Conservation (phyloP, 2,797 vertebrate genomes). For the Aphelocoma californica region DNA sequence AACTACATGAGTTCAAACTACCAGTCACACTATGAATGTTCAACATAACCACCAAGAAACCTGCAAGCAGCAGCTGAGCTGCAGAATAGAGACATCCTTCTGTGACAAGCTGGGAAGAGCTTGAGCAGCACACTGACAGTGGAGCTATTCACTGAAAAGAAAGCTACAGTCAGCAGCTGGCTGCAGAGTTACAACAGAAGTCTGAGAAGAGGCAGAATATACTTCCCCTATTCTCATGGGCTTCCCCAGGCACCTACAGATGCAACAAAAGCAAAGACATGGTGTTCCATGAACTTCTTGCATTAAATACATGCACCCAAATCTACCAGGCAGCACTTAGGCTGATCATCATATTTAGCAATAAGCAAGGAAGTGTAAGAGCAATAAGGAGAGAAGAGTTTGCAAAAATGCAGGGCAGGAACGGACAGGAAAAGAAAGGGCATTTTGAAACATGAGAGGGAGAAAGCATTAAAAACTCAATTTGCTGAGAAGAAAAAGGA, state of each 20-base stretch:
- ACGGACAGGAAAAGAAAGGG: background rate
- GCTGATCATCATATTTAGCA: background rate
- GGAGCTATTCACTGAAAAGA: background rate
- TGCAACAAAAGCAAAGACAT: background rate
- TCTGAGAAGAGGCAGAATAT: background rate
- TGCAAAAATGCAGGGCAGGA: background rate
- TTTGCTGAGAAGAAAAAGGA: background rate
- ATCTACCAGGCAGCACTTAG: background rate
- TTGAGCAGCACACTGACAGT: background rate
- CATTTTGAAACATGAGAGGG: background rate
- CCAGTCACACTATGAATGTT: background rate
- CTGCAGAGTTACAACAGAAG: background rate
- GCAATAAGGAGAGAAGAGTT: background rate
- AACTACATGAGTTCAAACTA: background rate
- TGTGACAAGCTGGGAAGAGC: background rate
- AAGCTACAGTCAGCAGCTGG: background rate
- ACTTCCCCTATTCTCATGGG: background rate
- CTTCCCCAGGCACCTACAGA: background rate
- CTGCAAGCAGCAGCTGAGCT: background rate
- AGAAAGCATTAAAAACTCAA: background rate
- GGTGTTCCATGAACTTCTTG: background rate
- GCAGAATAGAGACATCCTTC: background rate
- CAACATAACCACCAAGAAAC: background rate
- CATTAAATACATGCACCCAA: background rate
- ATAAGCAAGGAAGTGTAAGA: background rate